Percentiles rank a stretch among this genome's conserved stretches.
Evolutionary conservation across 92 coral and sea anemone species (phyloP).

Genomic region (Zoanthus sansibaricus): DNA sequence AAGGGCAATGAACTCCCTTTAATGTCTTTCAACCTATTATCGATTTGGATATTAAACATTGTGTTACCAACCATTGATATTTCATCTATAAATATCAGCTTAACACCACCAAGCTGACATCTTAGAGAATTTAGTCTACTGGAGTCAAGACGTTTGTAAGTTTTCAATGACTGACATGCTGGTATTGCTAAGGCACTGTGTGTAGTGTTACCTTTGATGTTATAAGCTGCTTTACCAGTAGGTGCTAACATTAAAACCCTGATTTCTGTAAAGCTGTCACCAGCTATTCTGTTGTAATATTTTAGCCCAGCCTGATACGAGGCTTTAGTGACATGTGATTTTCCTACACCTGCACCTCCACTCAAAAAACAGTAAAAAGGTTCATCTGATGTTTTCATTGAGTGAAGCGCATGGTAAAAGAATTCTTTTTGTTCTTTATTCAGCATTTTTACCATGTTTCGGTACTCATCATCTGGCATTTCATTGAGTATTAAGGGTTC

Average conservation of each 20-base stretch:
- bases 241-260: constrained; percentile 55
- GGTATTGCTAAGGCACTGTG: constrained; percentile 9
- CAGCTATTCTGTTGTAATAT: constrained; percentile 63
- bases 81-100: constrained; percentile 53
- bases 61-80: constrained; percentile 82
- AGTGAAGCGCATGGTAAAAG: constrained; percentile 54
- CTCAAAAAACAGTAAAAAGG: constrained; percentile 58
- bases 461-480: constrained; percentile 16
- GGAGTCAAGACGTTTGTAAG: constrained; percentile 3
- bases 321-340: constrained; percentile 71
- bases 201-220: constrained; percentile 1
- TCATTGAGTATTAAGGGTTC: constrained; percentile 38
- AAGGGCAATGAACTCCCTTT: constrained; percentile 53
- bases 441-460: constrained; percentile 26
- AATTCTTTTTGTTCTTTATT: constrained; percentile 47
- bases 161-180: constrained; percentile 3
- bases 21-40: constrained; percentile 35
- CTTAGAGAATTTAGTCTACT: constrained; percentile 6
- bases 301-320: constrained; percentile 72
- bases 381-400: constrained; percentile 57
- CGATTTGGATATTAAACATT: constrained; percentile 61
- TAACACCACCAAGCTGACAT: constrained; percentile 38
- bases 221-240: constrained; percentile 4
- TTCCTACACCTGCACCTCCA: constrained; percentile 75
- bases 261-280: constrained; percentile 56